Conservation (phyloP, 2,888 invertebrate genomes). For the Belgica antarctica region DNA sequence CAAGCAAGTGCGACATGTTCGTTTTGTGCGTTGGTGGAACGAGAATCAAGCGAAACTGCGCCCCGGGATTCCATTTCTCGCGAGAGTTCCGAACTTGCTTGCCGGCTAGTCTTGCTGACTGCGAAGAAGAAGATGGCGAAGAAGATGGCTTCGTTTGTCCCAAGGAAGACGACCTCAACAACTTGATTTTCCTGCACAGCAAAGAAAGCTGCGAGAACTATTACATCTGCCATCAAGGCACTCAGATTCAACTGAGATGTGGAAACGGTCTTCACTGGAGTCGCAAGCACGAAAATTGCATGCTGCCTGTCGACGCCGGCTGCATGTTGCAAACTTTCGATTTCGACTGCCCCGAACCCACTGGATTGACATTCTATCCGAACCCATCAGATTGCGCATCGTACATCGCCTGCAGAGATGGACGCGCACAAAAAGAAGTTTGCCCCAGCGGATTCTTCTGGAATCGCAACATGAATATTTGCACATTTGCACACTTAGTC, state of each 20-base stretch:
- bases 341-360: too few relatives aligned
- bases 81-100: not conserved
- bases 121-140: too few relatives aligned
- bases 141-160: not conserved
- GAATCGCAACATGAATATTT: too few relatives aligned
- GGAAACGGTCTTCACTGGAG: conserved; percentile 17
- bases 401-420: too few relatives aligned
- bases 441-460: too few relatives aligned
- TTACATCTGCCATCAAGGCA: conserved; percentile 15
- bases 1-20: not conserved
- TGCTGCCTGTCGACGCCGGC: too few relatives aligned
- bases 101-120: not conserved
- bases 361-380: too few relatives aligned
- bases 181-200: not conserved
- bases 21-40: conserved; percentile 15
- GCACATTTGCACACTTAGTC: too few relatives aligned
- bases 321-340: too few relatives aligned
- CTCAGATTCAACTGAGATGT: not conserved
- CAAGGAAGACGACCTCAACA: not conserved
- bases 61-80: not conserved
- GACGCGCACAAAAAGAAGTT: too few relatives aligned
- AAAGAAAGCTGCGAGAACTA: not conserved
- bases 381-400: too few relatives aligned
- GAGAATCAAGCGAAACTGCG: not conserved
- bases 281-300: not conserved